Base-by-base conservation (phyloP, 2,888 invertebrate genomes). In the Meandrusa payeni region DNA sequence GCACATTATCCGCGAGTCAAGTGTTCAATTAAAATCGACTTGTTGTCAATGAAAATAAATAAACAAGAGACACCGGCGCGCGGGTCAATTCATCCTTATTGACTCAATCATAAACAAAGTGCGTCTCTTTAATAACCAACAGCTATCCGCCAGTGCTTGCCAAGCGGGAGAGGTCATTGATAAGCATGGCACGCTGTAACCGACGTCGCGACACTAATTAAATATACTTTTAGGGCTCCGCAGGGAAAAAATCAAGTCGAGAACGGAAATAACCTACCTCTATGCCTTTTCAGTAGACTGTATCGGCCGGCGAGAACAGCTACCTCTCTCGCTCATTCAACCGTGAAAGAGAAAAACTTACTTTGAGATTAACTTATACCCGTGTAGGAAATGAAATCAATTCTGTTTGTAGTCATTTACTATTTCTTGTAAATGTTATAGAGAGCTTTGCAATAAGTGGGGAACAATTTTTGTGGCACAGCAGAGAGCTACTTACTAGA, bases 151-250 rank as follows among this genome's bases (percentile, higher is more conserved):
- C 10, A 11, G 4, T 9, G 15, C 28, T 13, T 32, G 15, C 15
- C 27, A 27, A 44, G 46, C 50, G 55, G 46, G 39, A 45, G 45
- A 52, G 48, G 38, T 22, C 29, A 23, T 23, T 36, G 23, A 39
- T 48, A 52, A 53, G 52, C 52, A 48, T 52, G 52, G 48, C 46
- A 41, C 43, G 9, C 12, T 19, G 10, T 46, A 45, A 49, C 23
- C 52, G 41, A 53, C 54, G 41, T 41, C 50, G n/a, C n/a, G 46
- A 55, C 61, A 56, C 59, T 64, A 59, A 66, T 65, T 64, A 63
- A 58, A 61, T 59, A 62, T 63, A 47, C 51, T 63, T 65, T 64
- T 60, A 43, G 44, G 44, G 44, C 33, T 33, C 44, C 38, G 42
- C 20, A n/a, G 20, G 3, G 39, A 50, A 39, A 39, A 47, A 47